A percentile compares a stretch with the other conserved stretches of the same genome.
phyloP scores from a whole-genome alignment of 2,113 vertebrate species.

The Prochilodus magdalenae region DNA sequence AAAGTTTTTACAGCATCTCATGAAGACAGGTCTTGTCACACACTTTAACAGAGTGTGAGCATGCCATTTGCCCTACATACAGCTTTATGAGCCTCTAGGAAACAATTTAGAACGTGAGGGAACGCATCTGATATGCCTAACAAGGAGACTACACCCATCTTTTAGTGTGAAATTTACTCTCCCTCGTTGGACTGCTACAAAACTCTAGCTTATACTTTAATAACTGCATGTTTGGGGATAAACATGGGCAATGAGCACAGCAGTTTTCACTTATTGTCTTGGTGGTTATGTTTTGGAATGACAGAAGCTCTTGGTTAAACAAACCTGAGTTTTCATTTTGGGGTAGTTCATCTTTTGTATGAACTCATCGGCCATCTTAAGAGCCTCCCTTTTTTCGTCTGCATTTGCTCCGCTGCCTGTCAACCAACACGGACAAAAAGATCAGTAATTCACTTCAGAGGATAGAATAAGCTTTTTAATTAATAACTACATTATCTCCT shows the following conservation, averaged over 20 bases:
- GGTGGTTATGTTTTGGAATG: too few relatives aligned
- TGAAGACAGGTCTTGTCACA: neutral
- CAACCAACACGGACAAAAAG: neutral
- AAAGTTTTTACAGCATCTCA: neutral
- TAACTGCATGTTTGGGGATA: neutral
- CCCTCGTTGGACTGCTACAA: neutral
- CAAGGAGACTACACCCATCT: neutral
- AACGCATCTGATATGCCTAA: neutral
- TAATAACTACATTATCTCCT: too few relatives aligned
- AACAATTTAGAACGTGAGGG: neutral
- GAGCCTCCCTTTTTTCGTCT: constrained; percentile 81
- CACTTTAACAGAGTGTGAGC: neutral
- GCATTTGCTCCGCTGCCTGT: constrained; percentile 84
- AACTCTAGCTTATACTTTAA: neutral
- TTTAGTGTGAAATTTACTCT: neutral
- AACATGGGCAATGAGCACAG: too few relatives aligned
- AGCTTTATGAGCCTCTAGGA: neutral
- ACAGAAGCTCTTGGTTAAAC: neutral
- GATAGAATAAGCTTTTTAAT: neutral
- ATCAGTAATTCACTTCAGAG: neutral
- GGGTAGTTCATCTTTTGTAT: constrained; percentile 84
- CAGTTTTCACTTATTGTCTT: too few relatives aligned
- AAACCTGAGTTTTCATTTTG: constrained; percentile 86
- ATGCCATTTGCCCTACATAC: neutral
- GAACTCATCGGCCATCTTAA: constrained; percentile 86